These are phyloP conservation scores for Lasiurus cinereus DNA, from an alignment of 2,113 vertebrate genomes.

Conservation along the genomic window DNA sequence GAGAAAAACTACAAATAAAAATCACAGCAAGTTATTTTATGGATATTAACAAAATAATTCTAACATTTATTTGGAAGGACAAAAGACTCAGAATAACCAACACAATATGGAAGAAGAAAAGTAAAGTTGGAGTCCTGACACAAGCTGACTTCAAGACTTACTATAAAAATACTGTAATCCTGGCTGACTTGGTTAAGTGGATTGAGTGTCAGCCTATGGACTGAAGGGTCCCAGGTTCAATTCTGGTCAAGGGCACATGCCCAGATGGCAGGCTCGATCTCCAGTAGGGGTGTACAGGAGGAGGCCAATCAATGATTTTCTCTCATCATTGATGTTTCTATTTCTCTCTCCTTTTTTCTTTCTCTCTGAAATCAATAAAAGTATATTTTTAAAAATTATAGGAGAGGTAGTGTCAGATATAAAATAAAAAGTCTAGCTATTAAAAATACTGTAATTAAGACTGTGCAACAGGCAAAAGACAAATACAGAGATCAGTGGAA, in stretches of 20 bases:
- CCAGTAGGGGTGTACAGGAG: no score
- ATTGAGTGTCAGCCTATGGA: no score
- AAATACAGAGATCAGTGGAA: background rate
- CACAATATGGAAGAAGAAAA: background rate
- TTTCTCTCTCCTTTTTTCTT: no score
- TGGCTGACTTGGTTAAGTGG: no score
- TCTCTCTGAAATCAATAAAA: no score
- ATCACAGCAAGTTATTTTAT: background rate
- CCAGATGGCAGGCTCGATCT: accelerated
- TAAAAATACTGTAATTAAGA: background rate
- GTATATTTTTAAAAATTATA: no score
- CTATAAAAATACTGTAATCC: background rate
- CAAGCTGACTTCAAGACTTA: background rate
- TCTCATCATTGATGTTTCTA: no score
- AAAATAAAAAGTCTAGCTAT: no score
- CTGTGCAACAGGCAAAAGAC: background rate
- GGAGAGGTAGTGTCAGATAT: no score
- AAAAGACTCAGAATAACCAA: background rate
- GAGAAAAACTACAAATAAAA: background rate
- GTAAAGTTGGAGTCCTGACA: background rate
- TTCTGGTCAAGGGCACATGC: no score
- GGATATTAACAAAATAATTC: background rate
- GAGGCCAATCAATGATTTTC: no score
- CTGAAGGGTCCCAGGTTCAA: no score
- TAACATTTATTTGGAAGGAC: background rate